A percentile compares a stretch with the other conserved stretches of the same genome.
These are phyloP conservation scores for Apodemia mormo DNA, from an alignment of 2,888 invertebrate genomes.

Conservation along the genomic window DNA sequence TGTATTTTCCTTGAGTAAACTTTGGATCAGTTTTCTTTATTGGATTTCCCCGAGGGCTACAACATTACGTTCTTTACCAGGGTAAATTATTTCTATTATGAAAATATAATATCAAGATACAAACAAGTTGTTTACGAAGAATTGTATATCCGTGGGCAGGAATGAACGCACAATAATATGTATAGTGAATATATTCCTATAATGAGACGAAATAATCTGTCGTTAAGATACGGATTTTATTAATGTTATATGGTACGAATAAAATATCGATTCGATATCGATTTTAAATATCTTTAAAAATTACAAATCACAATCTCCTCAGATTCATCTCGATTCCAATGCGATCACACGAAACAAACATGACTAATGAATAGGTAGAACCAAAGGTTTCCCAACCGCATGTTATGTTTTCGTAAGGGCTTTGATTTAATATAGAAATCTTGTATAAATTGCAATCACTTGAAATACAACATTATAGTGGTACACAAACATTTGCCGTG, in stretches of 20 bases:
- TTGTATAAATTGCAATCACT: conserved; percentile 43
- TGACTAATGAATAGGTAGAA: conserved; percentile 30
- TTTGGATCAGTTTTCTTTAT: too few species aligned
- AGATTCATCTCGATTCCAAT: not conserved
- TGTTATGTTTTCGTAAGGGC: conserved; percentile 46
- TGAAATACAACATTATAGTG: conserved; percentile 42
- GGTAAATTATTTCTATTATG: too few species aligned
- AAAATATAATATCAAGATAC: too few species aligned
- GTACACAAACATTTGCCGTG: conserved; percentile 39
- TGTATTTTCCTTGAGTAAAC: too few species aligned
- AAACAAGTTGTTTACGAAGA: too few species aligned
- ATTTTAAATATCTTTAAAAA: not conserved
- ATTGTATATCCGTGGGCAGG: not conserved
- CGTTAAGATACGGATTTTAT: too few species aligned
- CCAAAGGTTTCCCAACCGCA: conserved; percentile 41
- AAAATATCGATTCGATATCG: not conserved
- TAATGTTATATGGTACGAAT: too few species aligned
- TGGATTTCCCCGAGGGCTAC: too few species aligned
- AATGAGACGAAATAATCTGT: too few species aligned
- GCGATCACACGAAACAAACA: conserved; percentile 8
- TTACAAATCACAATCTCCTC: not conserved
- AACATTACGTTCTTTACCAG: too few species aligned
- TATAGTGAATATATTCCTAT: too few species aligned
- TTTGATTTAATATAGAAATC: conserved; percentile 46
- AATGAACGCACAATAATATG: not conserved